Conservation (phyloP, 1,140 invertebrate species). For the Homalodisca vitripennis region DNA sequence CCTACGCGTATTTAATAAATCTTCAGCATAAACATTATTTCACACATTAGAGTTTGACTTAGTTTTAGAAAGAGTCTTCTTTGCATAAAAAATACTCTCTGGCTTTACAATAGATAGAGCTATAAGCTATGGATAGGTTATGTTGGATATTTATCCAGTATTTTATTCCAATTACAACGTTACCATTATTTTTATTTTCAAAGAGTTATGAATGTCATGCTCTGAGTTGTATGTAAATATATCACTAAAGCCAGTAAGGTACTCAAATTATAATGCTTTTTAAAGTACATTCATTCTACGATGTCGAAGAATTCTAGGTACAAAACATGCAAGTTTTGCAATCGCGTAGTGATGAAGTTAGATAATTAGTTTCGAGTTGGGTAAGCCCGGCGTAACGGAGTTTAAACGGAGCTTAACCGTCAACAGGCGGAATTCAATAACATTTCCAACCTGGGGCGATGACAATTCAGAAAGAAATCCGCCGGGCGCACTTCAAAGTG, state of each 20-base stretch:
- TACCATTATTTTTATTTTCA: neutral
- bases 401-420: slow-evolving; percentile 21
- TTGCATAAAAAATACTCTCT: no score
- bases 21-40: no score
- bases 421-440: slow-evolving; percentile 1
- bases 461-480: slow-evolving; percentile 21
- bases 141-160: no score
- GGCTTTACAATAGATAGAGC: no score
- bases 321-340: neutral
- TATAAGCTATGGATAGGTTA: no score
- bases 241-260: neutral
- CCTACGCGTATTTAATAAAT: no score
- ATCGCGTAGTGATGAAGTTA: neutral
- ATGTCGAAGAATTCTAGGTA: neutral
- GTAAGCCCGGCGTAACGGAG: neutral
- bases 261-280: neutral
- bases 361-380: slow-evolving; percentile 19
- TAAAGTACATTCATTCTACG: neutral
- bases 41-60: no score
- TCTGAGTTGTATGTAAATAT: neutral
- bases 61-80: no score
- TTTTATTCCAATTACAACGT: no score
- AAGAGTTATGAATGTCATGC: neutral
- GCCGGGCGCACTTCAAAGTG: slow-evolving; percentile 16
- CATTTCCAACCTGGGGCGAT: slow-evolving; percentile 1